phyloP scores from a whole-genome alignment of 2,888 invertebrate species.

The Andrena trimmerana region DNA sequence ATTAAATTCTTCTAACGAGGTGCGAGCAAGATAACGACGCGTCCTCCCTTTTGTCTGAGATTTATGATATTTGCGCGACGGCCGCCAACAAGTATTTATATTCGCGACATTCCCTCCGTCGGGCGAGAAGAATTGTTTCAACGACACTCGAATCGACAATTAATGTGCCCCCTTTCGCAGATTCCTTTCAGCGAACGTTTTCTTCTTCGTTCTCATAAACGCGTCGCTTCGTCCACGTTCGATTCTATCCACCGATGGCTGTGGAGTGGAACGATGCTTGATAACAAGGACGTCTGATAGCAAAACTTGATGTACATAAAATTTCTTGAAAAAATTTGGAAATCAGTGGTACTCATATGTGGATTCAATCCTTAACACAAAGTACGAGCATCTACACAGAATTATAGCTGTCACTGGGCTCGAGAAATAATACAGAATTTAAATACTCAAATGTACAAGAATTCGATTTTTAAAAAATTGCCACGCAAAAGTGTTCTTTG shows the following conservation, averaged over 20 bases:
- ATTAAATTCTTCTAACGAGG: slow-evolving; percentile 37
- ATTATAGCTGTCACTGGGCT: too few relatives aligned
- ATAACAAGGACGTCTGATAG: too few relatives aligned
- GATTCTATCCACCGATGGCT: not conserved
- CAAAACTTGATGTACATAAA: too few relatives aligned
- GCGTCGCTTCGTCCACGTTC: not conserved
- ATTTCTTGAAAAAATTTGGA: too few relatives aligned
- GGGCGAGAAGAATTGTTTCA: not conserved
- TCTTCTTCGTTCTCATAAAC: not conserved
- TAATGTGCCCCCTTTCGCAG: not conserved
- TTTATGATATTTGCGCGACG: slow-evolving; percentile 33
- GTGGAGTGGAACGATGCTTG: not conserved
- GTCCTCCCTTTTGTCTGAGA: slow-evolving; percentile 14
- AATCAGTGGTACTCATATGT: too few relatives aligned
- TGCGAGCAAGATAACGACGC: slow-evolving; percentile 33
- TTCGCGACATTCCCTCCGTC: not conserved
- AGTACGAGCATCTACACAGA: too few relatives aligned
- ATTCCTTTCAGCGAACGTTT: not conserved
- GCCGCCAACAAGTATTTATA: slow-evolving; percentile 14
- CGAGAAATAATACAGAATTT: too few relatives aligned
- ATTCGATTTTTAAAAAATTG: too few relatives aligned
- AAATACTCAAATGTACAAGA: too few relatives aligned
- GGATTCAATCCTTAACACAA: too few relatives aligned
- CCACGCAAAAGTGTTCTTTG: too few relatives aligned
- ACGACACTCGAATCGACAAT: slow-evolving; percentile 9